phyloP scores from a whole-genome alignment of 2,888 invertebrate species.

The Stenurella melanura region DNA sequence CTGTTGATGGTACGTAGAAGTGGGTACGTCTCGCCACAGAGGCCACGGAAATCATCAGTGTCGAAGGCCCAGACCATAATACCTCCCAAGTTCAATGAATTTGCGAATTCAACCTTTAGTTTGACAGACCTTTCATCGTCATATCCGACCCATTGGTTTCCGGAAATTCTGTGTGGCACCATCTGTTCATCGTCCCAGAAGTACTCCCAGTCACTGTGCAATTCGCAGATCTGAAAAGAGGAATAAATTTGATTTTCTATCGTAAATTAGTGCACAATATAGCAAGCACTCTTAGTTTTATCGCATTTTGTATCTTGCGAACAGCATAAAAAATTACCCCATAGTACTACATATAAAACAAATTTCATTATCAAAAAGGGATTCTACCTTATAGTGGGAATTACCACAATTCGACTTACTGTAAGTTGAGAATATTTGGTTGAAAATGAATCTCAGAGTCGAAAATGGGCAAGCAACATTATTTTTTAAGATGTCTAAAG shows the following conservation, averaged over 20 bases:
- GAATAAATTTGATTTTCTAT: not conserved
- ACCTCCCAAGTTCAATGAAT: constrained; percentile 73
- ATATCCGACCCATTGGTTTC: constrained; percentile 81
- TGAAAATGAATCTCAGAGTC: too few relatives aligned
- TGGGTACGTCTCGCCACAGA: constrained; percentile 74
- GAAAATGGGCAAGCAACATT: too few relatives aligned
- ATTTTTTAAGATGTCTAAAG: too few relatives aligned
- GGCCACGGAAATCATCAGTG: constrained; percentile 82
- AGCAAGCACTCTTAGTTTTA: too few relatives aligned
- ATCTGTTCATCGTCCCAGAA: constrained; percentile 69
- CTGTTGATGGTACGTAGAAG: constrained; percentile 55
- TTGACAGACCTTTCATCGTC: constrained; percentile 77
- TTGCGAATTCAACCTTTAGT: constrained; percentile 71
- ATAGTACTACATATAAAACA: too few relatives aligned
- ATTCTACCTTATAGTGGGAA: too few relatives aligned
- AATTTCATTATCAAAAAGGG: too few relatives aligned
- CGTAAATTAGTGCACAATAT: too few relatives aligned
- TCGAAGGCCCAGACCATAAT: constrained; percentile 87
- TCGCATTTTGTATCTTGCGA: too few relatives aligned
- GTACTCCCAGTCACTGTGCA: constrained; percentile 59
- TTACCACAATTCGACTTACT: too few relatives aligned
- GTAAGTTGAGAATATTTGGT: too few relatives aligned
- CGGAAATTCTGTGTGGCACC: constrained; percentile 78
- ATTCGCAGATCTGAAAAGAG: constrained; percentile 64
- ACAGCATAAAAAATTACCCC: too few relatives aligned